Base-by-base conservation (phyloP, 2,113 vertebrate species). In the Hippopotamus amphibius region DNA sequence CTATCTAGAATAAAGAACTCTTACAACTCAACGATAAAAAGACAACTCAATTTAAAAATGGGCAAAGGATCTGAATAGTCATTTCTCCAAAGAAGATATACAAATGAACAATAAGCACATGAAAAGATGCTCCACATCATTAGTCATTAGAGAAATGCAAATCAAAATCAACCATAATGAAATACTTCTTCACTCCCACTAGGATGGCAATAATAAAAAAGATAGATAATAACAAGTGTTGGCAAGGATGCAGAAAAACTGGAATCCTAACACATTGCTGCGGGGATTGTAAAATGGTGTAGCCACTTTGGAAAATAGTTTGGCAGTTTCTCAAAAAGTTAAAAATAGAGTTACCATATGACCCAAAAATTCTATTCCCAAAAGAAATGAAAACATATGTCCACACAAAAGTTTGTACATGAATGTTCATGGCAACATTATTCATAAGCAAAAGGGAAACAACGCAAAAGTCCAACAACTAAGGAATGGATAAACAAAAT, bases 51-150 rank as follows among this genome's bases (percentile, higher is more conserved):
- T 57, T 91, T 74, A 85, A 66, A 93, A 57, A 61, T 53, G 16
- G 37, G 76, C 59, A 92, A 95, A 88, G 46, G 24, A 68, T 88
- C 68, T 69, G 26, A 95, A 89, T 2, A 83, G 61, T 11, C 63
- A 77, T 88, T 88, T 92, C 30, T 72, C 77, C 61, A 76, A 84
- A 96, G 63, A 93, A 90, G 68, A 88, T 59, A 87, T 33, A 37
- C 59, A 83, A 96, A 77, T 79, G 16, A 69, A 19, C 50, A 84
- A 55, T 30, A 83, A 77, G 48, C 55, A 61, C 4, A 87, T 68
- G 6, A 59, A 93, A 33, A 79, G 28, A 84, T 66, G 30, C 21
- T 74, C 59, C 74, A n/a, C 13, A 83, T 69, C 68, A 82, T 80
- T 81, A 76, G 61, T 37, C 53, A 88, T 77, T 28, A 94, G 53